Percentiles rank a stretch among this genome's conserved stretches.
phyloP scores from a whole-genome alignment of 1,140 invertebrate species.

The Drepana arcuata region DNA sequence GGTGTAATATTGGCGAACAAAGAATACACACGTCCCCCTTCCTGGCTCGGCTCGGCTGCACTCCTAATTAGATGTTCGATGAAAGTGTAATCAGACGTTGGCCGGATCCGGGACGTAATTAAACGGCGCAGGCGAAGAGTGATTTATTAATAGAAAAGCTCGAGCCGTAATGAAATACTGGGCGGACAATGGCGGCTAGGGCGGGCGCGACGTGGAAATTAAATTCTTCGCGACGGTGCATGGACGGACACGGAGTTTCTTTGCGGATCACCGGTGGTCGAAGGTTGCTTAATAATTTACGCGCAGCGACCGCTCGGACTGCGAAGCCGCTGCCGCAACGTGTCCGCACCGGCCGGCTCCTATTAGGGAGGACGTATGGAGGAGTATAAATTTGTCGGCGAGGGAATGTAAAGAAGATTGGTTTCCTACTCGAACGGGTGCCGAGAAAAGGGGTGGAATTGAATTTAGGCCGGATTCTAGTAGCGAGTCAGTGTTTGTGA shows the following conservation, averaged over 20 bases:
- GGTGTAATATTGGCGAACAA: slow-evolving; percentile 53
- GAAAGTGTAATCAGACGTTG: slow-evolving; percentile 69
- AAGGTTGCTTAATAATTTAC: slow-evolving; percentile 47
- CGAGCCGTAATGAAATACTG: slow-evolving; percentile 71
- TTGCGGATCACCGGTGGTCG: slow-evolving; percentile 25
- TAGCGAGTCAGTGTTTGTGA: slow-evolving; percentile 40
- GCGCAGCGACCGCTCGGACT: slow-evolving; percentile 19
- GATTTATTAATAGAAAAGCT: slow-evolving; percentile 73
- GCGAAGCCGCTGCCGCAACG: slow-evolving; percentile 8
- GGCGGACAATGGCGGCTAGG: slow-evolving; percentile 63
- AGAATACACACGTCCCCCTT: slow-evolving; percentile 54
- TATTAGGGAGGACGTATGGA: slow-evolving; percentile 46
- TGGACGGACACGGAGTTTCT: slow-evolving; percentile 48
- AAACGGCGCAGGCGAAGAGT: slow-evolving; percentile 68
- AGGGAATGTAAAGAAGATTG: slow-evolving; percentile 67
- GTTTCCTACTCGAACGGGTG: slow-evolving; percentile 43
- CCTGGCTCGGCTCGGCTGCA: slow-evolving; percentile 36
- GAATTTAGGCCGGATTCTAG: slow-evolving; percentile 56
- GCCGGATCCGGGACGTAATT: slow-evolving; percentile 66
- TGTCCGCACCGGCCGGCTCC: slow-evolving; percentile 18
- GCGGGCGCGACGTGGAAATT: slow-evolving; percentile 60
- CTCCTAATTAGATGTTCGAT: slow-evolving; percentile 70
- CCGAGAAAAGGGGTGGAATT: slow-evolving; percentile 52
- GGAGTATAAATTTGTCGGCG: slow-evolving; percentile 62
- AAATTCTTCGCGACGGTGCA: slow-evolving; percentile 56